Percentiles rank a stretch among this genome's conserved stretches.
These are phyloP conservation scores for Penaeus vannamei DNA, from an alignment of 1,140 invertebrate species.

Conservation along the genomic window DNA sequence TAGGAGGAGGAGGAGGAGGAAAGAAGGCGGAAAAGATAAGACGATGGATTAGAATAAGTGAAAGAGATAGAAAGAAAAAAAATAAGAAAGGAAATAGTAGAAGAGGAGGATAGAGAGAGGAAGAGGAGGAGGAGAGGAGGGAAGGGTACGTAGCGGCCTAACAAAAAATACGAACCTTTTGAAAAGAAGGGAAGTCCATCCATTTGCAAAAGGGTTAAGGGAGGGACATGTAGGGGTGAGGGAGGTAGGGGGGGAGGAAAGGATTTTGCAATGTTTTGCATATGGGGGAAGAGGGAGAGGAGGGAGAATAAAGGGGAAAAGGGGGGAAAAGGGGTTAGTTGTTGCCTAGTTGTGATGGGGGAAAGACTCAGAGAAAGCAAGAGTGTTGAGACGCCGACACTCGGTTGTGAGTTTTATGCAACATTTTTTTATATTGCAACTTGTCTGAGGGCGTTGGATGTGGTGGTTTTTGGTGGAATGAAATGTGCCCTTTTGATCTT, in stretches of 20 bases:
- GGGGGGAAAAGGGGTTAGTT: constrained; percentile 56
- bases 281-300: constrained; percentile 36
- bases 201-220: constrained; percentile 43
- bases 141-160: constrained; percentile 40
- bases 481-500: too few species aligned
- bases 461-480: too few species aligned
- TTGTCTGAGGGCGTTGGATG: too few species aligned
- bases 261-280: constrained; percentile 58
- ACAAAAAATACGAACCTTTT: constrained; percentile 62
- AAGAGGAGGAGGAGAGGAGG: constrained; percentile 3
- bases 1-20: too few species aligned
- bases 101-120: too few species aligned
- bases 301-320: constrained; percentile 2
- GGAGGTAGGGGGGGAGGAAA: background rate
- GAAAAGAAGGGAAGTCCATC: constrained; percentile 50
- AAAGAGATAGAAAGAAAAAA: too few species aligned
- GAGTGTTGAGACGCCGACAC: too few species aligned
- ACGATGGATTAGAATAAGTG: too few species aligned
- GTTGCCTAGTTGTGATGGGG: constrained; percentile 59
- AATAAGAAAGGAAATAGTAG: too few species aligned
- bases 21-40: too few species aligned
- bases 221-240: background rate
- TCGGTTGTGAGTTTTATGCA: too few species aligned
- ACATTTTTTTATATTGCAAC: too few species aligned
- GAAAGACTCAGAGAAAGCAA: constrained; percentile 22